Evolutionary conservation across 30 jellyfish, hydroid and myxozoan species (phyloP), one percentile per base, ranked within the genome.

Genomic region (Rhopilema esculentum): DNA sequence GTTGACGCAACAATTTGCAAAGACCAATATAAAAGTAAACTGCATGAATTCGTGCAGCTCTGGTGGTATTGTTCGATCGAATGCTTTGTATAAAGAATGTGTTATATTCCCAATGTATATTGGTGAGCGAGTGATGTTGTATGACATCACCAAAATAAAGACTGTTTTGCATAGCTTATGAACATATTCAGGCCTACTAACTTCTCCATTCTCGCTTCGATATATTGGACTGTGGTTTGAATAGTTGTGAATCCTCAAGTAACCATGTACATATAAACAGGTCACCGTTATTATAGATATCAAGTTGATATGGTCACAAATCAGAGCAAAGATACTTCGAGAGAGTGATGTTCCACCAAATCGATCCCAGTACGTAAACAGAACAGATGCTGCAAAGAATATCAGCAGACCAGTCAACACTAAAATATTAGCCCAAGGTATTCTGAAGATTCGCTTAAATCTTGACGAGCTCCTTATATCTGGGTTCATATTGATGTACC

Each of bases 401-500:
- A 68, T 1, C 0, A 30, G 17, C 21, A 23, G 25, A 8, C 18
- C 21, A 20, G 28, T 33, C 0, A 73, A 9, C 20, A 21, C 71
- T 16, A 73, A 0, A 18, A 0, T 0, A 23, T 31, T 23, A 6
- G 23, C 51, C 17, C 21, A 6, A 22, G 69, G 84, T 17, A 16
- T 32, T 33, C 24, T 73, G 49, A 73, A 73, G 22, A 73, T 33
- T 32, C 27, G 0, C 49, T 40, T 73, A 0, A 73, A 1, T 33
- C 4, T 18, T 12, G 84, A 73, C 1, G 4, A 66, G 1, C 49
- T 26, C 0, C 26, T 30, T 18, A 73, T 73, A 49, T 73, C 49
- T 0, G 84, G 69, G 69, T 73, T 33, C 84, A 73, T 73, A 40
- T 73, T 64, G 22, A 73, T 64, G 33, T 73, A 73, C 9, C 84